phyloP scores from a whole-genome alignment of 2,113 vertebrate genomes.

The Gymnorhina tibicen region DNA sequence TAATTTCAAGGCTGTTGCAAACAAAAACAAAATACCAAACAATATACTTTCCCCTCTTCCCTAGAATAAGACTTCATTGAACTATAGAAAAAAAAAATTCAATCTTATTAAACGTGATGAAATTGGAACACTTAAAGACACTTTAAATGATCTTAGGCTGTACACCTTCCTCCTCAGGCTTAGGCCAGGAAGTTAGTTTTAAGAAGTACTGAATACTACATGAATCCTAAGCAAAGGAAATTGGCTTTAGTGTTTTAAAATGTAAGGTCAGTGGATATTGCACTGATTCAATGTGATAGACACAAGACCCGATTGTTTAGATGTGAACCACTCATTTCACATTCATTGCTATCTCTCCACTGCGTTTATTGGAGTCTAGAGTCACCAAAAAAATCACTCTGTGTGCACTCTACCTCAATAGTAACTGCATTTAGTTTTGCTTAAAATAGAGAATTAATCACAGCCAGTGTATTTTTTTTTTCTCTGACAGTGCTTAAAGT shows the following conservation, averaged over 20 bases:
- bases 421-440: conserved; percentile 39
- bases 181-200: conserved; percentile 67
- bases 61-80: not conserved
- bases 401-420: not conserved
- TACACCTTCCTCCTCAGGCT: conserved; percentile 1
- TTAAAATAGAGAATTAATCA: conserved; percentile 49
- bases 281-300: not conserved
- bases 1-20: conserved; percentile 19
- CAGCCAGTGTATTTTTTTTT: not conserved
- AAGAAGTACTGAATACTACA: conserved; percentile 51
- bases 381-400: not conserved
- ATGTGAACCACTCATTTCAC: conserved; percentile 24
- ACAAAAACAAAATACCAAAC: not conserved
- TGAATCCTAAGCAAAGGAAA: conserved; percentile 61
- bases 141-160: conserved; percentile 45
- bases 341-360: conserved; percentile 30
- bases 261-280: conserved; percentile 33
- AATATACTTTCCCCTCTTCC: not conserved
- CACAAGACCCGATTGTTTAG: not conserved
- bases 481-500: conserved; percentile 19
- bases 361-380: not conserved
- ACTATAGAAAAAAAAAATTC: not conserved
- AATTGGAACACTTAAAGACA: conserved; percentile 30
- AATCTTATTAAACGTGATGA: conserved; percentile 32
- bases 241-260: conserved; percentile 62